Evolutionary conservation across 2,888 invertebrate species (phyloP), one percentile per base, ranked within the genome.

Genomic region (Thecocarcelia acutangulata): DNA sequence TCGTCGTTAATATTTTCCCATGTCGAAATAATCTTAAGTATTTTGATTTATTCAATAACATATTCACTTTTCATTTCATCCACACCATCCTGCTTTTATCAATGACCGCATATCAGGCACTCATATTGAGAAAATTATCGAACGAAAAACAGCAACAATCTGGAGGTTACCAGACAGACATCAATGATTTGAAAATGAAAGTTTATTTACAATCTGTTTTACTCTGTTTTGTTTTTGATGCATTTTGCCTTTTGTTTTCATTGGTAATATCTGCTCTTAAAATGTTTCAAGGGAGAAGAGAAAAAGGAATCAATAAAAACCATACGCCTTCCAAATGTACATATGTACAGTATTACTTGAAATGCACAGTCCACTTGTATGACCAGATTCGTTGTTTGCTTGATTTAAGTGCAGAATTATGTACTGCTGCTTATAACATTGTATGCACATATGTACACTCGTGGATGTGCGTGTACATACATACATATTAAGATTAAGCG

Each of bases 131-230:
- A 11, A 19, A 40, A 3, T 13, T 42, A 59, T 0, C 6, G 44
- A 12, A 61, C 12, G 48, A 2, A 17, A 63, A n/a, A 40, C 28
- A 28, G 6, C 54, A 58, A 72, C 70, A 70, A 68, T 70, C 68
- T 59, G 52, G 58, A 66, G 74, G 69, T 73, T 68, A 61, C 56
- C 58, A 74, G 73, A 68, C 24, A 2, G n/a, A 24, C 74, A 66
- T 76, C 52, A 63, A 77, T 68, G 61, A 66, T 70, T 72, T 75
- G 75, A 83, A 84, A 84, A 82, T 77, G 80, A 84, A 83, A 83
- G 81, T 84, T 84, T 72, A 28, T 72, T 24, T 64, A n/a, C 15
- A 54, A 63, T 46, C 44, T 61, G 54, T 42, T 8, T 42, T 59
- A 21, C 54, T 44, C 42, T 11, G 24, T 28, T 56, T 61, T 33